Evolutionary conservation across 2,888 invertebrate genomes (phyloP).

Genomic region (Andrena bicolor): DNA sequence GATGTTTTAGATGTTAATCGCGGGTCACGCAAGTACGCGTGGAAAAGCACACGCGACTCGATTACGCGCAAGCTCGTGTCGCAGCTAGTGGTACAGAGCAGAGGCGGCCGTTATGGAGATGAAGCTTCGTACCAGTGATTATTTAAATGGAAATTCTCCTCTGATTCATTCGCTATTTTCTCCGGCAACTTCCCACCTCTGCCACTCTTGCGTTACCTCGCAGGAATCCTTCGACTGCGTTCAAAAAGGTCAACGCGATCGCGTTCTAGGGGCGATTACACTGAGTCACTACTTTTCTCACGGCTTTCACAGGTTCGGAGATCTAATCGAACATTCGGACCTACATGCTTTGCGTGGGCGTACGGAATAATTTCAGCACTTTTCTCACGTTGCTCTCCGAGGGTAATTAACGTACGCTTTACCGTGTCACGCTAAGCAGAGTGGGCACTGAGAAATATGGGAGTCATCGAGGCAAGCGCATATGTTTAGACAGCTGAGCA

Average conservation of each 20-base stretch:
- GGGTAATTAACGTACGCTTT: neutral
- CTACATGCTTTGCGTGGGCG: constrained; percentile 18
- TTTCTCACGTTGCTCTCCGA: constrained; percentile 29
- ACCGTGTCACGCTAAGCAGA: constrained; percentile 1
- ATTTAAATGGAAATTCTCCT: constrained; percentile 14
- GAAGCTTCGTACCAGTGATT: constrained; percentile 26
- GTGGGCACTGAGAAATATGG: neutral
- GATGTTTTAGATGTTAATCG: constrained; percentile 43
- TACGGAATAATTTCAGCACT: neutral
- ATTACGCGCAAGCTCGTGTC: constrained; percentile 47
- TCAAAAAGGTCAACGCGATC: constrained; percentile 32
- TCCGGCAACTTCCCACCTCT: neutral
- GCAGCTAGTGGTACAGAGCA: constrained; percentile 14
- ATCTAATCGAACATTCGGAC: constrained; percentile 48
- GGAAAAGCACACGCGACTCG: constrained; percentile 46
- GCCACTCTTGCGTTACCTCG: neutral
- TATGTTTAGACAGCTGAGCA: too few species aligned
- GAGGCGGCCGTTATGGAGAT: constrained; percentile 11
- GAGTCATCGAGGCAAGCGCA: neutral
- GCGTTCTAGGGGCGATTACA: constrained; percentile 17
- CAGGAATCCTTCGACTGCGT: neutral
- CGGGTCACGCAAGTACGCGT: constrained; percentile 48
- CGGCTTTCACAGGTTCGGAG: constrained; percentile 22
- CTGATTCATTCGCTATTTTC: constrained; percentile 3
- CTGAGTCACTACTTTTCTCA: constrained; percentile 45